Conservation (phyloP, 2,888 invertebrate species). For the Pharmacophagus antenor region DNA sequence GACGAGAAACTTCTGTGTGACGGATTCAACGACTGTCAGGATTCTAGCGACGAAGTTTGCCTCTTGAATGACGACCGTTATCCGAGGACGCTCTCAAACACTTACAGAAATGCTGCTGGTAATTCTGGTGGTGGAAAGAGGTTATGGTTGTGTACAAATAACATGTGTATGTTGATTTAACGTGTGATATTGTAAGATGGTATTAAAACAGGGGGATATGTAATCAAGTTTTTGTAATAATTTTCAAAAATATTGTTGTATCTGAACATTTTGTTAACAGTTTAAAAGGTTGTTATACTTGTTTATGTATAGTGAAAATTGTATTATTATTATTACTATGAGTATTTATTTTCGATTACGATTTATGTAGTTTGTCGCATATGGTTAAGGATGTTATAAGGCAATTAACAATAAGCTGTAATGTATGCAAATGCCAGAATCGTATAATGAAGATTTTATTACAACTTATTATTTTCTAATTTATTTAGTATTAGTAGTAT, state of each 20-base stretch:
- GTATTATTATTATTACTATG: background rate
- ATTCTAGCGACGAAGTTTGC: conserved; percentile 84
- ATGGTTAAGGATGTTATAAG: background rate
- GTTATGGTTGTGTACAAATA: conserved; percentile 5
- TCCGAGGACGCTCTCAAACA: conserved; percentile 37
- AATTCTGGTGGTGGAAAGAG: conserved; percentile 35
- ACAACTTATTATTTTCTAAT: background rate
- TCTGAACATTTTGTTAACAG: background rate
- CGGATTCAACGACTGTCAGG: conserved; percentile 81
- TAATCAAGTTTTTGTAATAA: background rate
- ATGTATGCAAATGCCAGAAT: background rate
- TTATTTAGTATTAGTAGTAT: no score
- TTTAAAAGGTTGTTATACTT: background rate
- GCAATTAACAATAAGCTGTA: background rate
- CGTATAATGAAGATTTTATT: background rate
- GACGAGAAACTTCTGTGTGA: conserved; percentile 81
- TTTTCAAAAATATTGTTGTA: no score
- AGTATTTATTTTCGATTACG: background rate
- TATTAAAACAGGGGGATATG: background rate
- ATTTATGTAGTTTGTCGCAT: background rate
- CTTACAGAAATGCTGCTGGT: conserved; percentile 41
- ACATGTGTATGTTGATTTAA: background rate
- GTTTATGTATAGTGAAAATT: background rate
- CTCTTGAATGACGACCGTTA: conserved; percentile 68
- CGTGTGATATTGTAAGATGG: background rate